phyloP scores from a whole-genome alignment of 2,113 vertebrate species.

The Motacilla tschutschensis region DNA sequence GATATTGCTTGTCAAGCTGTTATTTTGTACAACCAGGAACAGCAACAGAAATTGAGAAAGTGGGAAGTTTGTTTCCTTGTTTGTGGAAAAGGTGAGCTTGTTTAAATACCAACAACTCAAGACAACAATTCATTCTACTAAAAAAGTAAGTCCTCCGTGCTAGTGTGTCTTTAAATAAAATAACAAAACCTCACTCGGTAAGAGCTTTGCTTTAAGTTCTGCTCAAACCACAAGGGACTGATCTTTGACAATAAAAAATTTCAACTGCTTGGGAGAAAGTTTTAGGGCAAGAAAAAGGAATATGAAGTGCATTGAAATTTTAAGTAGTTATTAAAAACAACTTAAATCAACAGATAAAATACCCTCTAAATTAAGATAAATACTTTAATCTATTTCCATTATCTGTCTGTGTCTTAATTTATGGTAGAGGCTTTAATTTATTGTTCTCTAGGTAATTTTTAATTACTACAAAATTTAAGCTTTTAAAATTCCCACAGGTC shows the following conservation, averaged over 20 bases:
- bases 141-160: background rate
- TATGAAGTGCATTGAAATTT: background rate
- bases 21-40: background rate
- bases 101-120: background rate
- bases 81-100: background rate
- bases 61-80: background rate
- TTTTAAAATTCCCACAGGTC: background rate
- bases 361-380: constrained; percentile 15
- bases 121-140: background rate
- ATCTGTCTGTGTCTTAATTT: constrained; percentile 1
- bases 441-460: background rate
- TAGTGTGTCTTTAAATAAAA: background rate
- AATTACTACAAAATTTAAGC: constrained; percentile 18
- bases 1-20: constrained; percentile 3
- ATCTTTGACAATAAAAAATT: background rate
- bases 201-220: background rate
- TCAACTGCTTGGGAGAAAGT: background rate
- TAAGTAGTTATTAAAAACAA: background rate
- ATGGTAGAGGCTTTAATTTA: background rate
- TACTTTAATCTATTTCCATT: constrained; percentile 21
- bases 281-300: background rate
- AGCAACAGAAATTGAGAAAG: background rate
- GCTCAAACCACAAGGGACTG: background rate
- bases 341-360: constrained; percentile 9
- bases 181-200: background rate